Base-by-base conservation (phyloP, 2,888 invertebrate genomes). In the Acanthosepion lycidas region DNA sequence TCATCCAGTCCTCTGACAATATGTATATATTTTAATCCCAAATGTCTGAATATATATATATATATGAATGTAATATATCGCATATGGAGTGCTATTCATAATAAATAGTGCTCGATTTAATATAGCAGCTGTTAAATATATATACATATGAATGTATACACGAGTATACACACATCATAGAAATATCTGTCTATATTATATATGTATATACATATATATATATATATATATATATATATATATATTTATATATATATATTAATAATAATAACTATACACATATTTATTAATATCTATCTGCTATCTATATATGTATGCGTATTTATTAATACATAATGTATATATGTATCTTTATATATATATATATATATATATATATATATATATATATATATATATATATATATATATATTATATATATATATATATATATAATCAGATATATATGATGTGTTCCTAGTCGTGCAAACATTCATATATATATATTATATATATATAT, bases 401-500 rank as follows among this genome's bases (percentile, higher is more conserved):
- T 91, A 42, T 42, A 42, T 42, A 1, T 42, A 42, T 42, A n/a
- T n/a, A n/a, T n/a, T n/a, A 91, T n/a, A n/a, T 6, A n/a, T 91
- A 91, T 20, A 28, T 91, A 91, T 91, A 91, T 91, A 91, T 91
- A 91, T 91, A 91, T 91, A 42, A 42, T 42, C 42, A 42, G 42
- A 42, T 42, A 42, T 42, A 1, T 42, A 42, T 42, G 42, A 42
- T 42, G 42, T 42, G 42, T 42, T 2, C 42, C 1, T 3, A 42
- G 42, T 42, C 42, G 42, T 42, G 42, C 42, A 42, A 42, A 42
- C 42, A 42, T 42, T 42, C 42, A 91, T 20, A 28, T 91, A 91
- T 91, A 91, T 91, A 91, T 91, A 33, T 33, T 91, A 91, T 91
- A 91, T 91, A 91, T 91, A 91, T 33, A 91, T 91, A 91, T 91